phyloP scores from a whole-genome alignment of 2,888 invertebrate genomes.

The Gasteruption jaculator region DNA sequence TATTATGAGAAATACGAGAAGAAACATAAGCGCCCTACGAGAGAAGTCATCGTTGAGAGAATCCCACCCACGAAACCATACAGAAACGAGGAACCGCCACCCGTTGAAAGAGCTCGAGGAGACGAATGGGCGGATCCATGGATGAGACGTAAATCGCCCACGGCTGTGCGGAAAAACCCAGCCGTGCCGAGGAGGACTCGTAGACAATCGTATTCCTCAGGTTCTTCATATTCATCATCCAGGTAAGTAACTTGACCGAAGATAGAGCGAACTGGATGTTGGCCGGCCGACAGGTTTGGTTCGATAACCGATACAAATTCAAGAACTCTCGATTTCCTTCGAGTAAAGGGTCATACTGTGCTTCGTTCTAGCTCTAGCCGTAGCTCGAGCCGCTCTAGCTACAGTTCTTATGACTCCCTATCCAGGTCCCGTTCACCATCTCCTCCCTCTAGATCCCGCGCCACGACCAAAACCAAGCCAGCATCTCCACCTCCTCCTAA shows the following conservation, averaged over 20 bases:
- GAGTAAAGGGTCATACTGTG: slow-evolving; percentile 12
- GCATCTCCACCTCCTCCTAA: slow-evolving; percentile 42
- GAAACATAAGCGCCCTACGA: slow-evolving; percentile 58
- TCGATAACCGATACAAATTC: background rate
- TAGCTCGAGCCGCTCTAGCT: slow-evolving; percentile 53
- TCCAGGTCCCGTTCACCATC: slow-evolving; percentile 53
- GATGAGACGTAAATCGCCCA: slow-evolving; percentile 73
- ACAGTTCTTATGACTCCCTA: slow-evolving; percentile 53
- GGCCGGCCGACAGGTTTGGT: slow-evolving; percentile 4
- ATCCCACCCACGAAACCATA: slow-evolving; percentile 52
- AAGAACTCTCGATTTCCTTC: background rate
- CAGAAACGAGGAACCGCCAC: slow-evolving; percentile 45
- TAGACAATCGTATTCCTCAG: slow-evolving; percentile 67
- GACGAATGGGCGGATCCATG: slow-evolving; percentile 97
- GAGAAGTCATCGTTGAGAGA: slow-evolving; percentile 75
- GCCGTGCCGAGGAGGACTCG: slow-evolving; percentile 46
- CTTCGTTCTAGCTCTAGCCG: slow-evolving; percentile 51
- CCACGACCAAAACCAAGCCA: slow-evolving; percentile 43
- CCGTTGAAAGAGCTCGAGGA: slow-evolving; percentile 54
- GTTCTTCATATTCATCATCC: slow-evolving; percentile 65
- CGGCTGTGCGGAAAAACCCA: slow-evolving; percentile 38
- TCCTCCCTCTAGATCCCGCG: slow-evolving; percentile 51
- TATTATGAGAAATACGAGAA: slow-evolving; percentile 50
- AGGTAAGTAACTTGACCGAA: too few relatives aligned
- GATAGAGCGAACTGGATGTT: too few relatives aligned